Percentiles rank a stretch among this genome's conserved stretches.
phyloP scores from a whole-genome alignment of 2,888 invertebrate species.

The Xanthia icteritia region DNA sequence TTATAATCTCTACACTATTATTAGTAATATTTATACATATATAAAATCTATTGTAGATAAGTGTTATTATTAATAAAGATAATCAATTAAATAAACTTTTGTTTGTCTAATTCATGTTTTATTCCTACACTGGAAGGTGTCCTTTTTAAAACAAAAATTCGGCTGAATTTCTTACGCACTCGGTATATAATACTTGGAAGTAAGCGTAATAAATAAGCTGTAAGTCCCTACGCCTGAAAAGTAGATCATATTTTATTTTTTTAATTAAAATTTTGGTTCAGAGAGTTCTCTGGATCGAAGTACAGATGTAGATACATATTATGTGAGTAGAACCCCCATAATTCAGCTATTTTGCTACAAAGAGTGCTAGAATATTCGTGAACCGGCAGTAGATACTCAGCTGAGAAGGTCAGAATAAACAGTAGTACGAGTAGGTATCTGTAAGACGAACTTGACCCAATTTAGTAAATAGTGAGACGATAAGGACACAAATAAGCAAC shows the following conservation, averaged over 20 bases:
- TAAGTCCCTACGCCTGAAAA: neutral
- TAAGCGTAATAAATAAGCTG: neutral
- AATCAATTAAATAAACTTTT: slow-evolving; percentile 72
- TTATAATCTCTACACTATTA: slow-evolving; percentile 47
- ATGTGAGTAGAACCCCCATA: neutral
- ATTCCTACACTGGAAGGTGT: slow-evolving; percentile 29
- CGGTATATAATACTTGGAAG: neutral
- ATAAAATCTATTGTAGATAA: slow-evolving; percentile 63
- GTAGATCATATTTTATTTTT: no score
- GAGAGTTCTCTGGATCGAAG: neutral
- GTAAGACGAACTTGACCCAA: neutral
- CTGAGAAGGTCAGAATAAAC: neutral
- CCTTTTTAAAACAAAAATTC: neutral
- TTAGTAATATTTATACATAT: slow-evolving; percentile 55
- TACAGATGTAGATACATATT: neutral
- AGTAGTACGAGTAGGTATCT: no score
- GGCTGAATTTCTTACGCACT: neutral
- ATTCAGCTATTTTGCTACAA: neutral
- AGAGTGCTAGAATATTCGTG: neutral
- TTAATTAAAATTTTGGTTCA: neutral
- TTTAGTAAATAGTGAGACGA: slow-evolving; percentile 4
- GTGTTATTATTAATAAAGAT: slow-evolving; percentile 68
- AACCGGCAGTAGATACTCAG: neutral
- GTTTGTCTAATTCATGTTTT: slow-evolving; percentile 70
- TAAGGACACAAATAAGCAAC: neutral